phyloP scores from a whole-genome alignment of 64 coral and sea anemone species.

The Pachyseris speciosa region DNA sequence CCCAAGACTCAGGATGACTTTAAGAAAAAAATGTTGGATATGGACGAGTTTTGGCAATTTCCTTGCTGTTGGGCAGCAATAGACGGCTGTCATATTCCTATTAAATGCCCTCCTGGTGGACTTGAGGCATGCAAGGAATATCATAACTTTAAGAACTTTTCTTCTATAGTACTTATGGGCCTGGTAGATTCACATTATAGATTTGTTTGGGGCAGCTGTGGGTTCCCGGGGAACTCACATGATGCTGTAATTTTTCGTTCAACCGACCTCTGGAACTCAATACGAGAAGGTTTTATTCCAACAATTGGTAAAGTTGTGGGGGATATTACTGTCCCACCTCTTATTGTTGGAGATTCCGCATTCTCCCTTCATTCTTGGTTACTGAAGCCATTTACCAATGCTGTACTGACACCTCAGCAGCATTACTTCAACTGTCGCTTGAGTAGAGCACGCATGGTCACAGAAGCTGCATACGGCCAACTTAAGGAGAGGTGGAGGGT shows the following conservation, averaged over 20 bases:
- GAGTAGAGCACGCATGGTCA: slow-evolving; percentile 49
- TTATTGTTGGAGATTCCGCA: slow-evolving; percentile 45
- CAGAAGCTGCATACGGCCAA: slow-evolving; percentile 43
- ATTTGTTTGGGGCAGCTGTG: slow-evolving; percentile 50
- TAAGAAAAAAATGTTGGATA: slow-evolving; percentile 40
- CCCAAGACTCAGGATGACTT: slow-evolving; percentile 35
- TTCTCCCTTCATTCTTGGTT: slow-evolving; percentile 35
- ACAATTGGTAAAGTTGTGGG: slow-evolving; percentile 36
- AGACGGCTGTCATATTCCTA: slow-evolving; percentile 61
- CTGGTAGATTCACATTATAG: slow-evolving; percentile 51
- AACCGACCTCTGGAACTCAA: slow-evolving; percentile 32
- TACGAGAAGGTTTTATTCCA: slow-evolving; percentile 6
- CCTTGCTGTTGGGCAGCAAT: slow-evolving; percentile 59
- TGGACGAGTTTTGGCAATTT: slow-evolving; percentile 58
- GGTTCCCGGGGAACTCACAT: slow-evolving; percentile 62
- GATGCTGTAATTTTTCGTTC: slow-evolving; percentile 53
- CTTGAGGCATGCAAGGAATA: slow-evolving; percentile 31
- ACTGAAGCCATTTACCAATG: slow-evolving; percentile 54
- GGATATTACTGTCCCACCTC: slow-evolving; percentile 6
- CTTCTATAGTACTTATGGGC: slow-evolving; percentile 53
- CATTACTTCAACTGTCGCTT: slow-evolving; percentile 22
- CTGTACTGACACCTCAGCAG: slow-evolving; percentile 17
- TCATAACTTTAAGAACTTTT: slow-evolving; percentile 67
- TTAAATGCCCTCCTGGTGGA: slow-evolving; percentile 62
- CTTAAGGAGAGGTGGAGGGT: slow-evolving; percentile 50